A percentile compares a stretch with the other conserved stretches of the same genome.
Evolutionary conservation across 2,888 invertebrate species (phyloP).

Genomic region (Acronicta leporina): DNA sequence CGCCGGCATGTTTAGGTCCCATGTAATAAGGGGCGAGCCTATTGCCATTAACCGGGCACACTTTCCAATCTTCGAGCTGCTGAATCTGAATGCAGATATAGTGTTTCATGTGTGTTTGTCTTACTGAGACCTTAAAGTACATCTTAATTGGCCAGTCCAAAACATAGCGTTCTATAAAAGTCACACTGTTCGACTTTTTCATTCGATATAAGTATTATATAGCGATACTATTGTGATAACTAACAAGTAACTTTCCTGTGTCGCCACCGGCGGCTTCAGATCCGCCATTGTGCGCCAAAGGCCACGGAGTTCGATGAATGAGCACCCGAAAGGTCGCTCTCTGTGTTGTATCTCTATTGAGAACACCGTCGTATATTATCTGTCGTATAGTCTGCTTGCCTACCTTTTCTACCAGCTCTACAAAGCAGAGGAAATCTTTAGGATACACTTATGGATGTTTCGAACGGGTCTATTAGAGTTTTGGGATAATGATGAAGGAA

Average conservation of each 20-base stretch:
- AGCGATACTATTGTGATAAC: conserved; percentile 51
- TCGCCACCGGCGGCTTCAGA: conserved; percentile 64
- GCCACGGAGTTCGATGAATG: conserved; percentile 77
- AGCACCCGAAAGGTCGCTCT: conserved; percentile 75
- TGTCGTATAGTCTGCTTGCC: conserved; percentile 60
- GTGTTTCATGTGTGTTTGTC: no score
- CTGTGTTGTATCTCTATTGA: conserved; percentile 75
- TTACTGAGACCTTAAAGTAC: no score
- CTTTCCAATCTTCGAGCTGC: no score
- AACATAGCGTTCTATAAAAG: not conserved
- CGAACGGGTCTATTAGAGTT: conserved; percentile 10
- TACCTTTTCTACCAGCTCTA: conserved; percentile 61
- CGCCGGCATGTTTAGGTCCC: no score
- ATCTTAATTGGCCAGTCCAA: conserved; percentile 22
- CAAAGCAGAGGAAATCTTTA: conserved; percentile 53
- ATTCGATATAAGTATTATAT: conserved; percentile 28
- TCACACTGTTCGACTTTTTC: conserved; percentile 12
- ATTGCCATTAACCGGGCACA: no score
- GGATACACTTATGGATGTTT: conserved; percentile 39
- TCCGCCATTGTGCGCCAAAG: conserved; percentile 77
- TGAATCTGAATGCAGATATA: no score
- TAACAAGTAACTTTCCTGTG: conserved; percentile 64
- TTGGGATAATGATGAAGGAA: conserved; percentile 24
- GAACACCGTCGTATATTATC: conserved; percentile 70
- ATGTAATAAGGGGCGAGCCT: no score